A percentile compares a stretch with the other conserved stretches of the same genome.
These are phyloP conservation scores for Ostrea edulis DNA, from an alignment of 1,140 invertebrate species.

Conservation along the genomic window DNA sequence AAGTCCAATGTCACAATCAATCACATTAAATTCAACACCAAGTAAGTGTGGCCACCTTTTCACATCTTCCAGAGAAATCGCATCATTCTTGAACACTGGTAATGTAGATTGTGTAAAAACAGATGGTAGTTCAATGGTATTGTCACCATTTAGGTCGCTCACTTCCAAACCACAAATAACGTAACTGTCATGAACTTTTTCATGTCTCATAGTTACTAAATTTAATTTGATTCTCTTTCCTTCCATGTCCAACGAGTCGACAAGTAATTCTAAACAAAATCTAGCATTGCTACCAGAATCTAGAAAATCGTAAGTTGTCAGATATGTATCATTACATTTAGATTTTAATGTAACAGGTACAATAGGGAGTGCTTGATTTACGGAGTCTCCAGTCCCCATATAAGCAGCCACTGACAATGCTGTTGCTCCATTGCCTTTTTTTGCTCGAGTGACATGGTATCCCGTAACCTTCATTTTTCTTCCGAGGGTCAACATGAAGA, in stretches of 20 bases:
- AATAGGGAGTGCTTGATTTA: slow-evolving; percentile 3
- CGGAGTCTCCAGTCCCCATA: background rate
- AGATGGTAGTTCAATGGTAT: too few species aligned
- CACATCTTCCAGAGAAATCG: too few species aligned
- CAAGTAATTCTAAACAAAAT: slow-evolving; percentile 42
- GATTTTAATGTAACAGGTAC: slow-evolving; percentile 44
- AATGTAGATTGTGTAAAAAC: too few species aligned
- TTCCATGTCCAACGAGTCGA: background rate
- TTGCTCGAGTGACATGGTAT: background rate
- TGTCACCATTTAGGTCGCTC: slow-evolving; percentile 29
- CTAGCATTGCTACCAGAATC: slow-evolving; percentile 42
- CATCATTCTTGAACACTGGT: too few species aligned
- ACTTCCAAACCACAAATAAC: slow-evolving; percentile 28
- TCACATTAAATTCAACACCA: slow-evolving; percentile 59
- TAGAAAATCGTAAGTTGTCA: too few species aligned
- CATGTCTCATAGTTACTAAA: background rate
- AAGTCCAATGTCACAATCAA: too few species aligned
- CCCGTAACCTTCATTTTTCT: too few species aligned
- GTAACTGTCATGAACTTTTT: slow-evolving; percentile 15
- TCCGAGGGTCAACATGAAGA: background rate
- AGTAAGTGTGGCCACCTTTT: too few species aligned
- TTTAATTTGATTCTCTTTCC: background rate
- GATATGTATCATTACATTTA: background rate
- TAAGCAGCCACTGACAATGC: too few species aligned
- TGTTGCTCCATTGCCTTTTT: background rate